Percentiles rank a stretch among this genome's conserved stretches.
phyloP scores from a whole-genome alignment of 1,140 invertebrate genomes.

The Drosophila punjabiensis region DNA sequence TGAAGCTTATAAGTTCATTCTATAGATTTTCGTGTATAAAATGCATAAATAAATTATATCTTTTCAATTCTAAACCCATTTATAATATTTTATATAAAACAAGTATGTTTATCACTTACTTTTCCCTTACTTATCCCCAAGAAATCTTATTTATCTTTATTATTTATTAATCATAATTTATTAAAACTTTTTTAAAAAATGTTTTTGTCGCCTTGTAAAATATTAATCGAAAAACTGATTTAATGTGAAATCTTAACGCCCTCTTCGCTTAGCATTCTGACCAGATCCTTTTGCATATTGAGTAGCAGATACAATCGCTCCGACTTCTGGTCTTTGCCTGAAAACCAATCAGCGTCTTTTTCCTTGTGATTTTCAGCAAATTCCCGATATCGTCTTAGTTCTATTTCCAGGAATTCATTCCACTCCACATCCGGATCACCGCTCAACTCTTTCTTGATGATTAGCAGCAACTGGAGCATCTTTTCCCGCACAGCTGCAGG shows the following conservation, averaged over 20 bases:
- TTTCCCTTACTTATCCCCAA: too few relatives aligned
- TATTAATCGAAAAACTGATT: neutral
- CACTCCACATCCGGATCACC: slow-evolving; percentile 27
- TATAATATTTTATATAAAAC: too few relatives aligned
- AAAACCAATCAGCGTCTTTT: slow-evolving; percentile 18
- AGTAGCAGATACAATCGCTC: slow-evolving; percentile 59
- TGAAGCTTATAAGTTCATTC: neutral
- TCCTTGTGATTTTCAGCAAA: slow-evolving; percentile 31
- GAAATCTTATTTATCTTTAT: neutral
- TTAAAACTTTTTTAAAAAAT: neutral
- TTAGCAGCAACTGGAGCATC: slow-evolving; percentile 39
- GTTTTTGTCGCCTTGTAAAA: neutral
- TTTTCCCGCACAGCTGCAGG: neutral
- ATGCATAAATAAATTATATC: neutral
- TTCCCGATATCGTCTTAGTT: slow-evolving; percentile 55
- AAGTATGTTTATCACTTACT: too few relatives aligned
- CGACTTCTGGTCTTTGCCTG: neutral
- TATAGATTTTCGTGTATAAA: too few relatives aligned
- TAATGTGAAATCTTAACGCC: neutral
- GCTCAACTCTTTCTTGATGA: slow-evolving; percentile 56
- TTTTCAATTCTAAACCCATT: neutral
- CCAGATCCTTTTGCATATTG: slow-evolving; percentile 69
- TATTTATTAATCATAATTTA: neutral
- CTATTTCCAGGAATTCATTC: slow-evolving; percentile 55
- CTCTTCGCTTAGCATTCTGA: slow-evolving; percentile 55